Conservation (phyloP, 2,797 vertebrate genomes). For the Sebastes minor region DNA sequence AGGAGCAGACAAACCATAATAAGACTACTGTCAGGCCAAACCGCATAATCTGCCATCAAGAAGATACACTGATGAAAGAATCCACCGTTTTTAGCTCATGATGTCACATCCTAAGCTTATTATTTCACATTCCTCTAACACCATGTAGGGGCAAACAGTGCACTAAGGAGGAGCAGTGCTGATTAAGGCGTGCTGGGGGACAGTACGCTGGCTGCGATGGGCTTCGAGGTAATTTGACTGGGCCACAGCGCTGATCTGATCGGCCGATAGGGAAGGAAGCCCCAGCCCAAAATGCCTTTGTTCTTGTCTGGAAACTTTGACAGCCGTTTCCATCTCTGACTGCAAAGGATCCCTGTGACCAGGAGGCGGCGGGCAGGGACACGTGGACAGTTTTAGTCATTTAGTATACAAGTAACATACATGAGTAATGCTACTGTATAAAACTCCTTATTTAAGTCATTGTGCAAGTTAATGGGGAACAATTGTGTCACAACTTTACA, state of each 20-base stretch:
- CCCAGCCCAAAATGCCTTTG: constrained; percentile 86
- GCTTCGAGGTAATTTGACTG: constrained; percentile 53
- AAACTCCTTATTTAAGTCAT: background rate
- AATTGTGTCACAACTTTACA: background rate
- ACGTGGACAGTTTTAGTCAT: background rate
- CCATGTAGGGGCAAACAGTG: constrained; percentile 58
- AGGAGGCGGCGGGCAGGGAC: background rate
- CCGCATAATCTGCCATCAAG: constrained; percentile 9
- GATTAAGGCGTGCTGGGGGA: constrained; percentile 42
- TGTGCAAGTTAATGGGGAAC: background rate
- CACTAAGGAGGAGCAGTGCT: background rate
- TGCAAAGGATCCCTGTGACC: constrained; percentile 12
- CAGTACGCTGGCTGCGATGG: constrained; percentile 55
- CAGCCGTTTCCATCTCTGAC: constrained; percentile 51
- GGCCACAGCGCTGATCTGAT: constrained; percentile 49
- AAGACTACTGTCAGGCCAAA: constrained; percentile 4
- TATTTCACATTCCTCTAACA: constrained; percentile 24
- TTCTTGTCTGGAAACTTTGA: constrained; percentile 79
- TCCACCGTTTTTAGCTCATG: constrained; percentile 13
- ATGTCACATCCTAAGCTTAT: constrained; percentile 56
- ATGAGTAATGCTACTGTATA: background rate
- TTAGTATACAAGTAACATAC: background rate
- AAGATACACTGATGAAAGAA: constrained; percentile 23
- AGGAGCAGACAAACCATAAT: background rate
- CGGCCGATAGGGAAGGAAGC: constrained; percentile 86